These are phyloP conservation scores for Pituophis catenifer DNA, from an alignment of 2,113 vertebrate species.

Conservation along the genomic window DNA sequence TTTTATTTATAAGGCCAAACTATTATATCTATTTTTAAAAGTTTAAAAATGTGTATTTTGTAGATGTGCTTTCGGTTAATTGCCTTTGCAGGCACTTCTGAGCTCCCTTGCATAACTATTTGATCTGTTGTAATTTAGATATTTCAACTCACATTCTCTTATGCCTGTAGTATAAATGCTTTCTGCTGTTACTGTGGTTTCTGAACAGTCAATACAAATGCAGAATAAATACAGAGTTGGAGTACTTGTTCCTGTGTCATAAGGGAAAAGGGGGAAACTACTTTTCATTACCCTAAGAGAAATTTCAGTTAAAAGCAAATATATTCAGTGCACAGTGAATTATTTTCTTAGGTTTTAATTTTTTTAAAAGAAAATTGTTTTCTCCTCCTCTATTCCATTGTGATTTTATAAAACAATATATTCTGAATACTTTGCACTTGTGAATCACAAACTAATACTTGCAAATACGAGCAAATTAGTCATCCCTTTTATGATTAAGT, in stretches of 20 bases:
- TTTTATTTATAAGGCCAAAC: not conserved
- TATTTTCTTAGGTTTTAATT: not conserved
- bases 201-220: not conserved
- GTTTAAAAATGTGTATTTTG: not conserved
- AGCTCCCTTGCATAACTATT: not conserved
- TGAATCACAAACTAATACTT: not conserved
- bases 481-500: not conserved
- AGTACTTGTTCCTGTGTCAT: not conserved
- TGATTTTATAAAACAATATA: not conserved
- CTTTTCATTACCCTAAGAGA: not conserved
- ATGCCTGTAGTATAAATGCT: not conserved
- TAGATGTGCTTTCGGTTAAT: not conserved
- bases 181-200: not conserved
- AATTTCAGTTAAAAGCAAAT: not conserved
- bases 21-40: not conserved
- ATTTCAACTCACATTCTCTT: not conserved
- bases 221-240: not conserved
- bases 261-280: not conserved
- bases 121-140: not conserved
- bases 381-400: no score
- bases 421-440: not conserved
- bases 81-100: not conserved
- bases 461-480: not conserved
- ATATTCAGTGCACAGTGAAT: not conserved
- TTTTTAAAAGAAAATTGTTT: no score